A percentile compares a stretch with the other conserved stretches of the same genome.
These are phyloP conservation scores for Phaethon lepturus DNA, from an alignment of 2,113 vertebrate genomes.

Conservation along the genomic window DNA sequence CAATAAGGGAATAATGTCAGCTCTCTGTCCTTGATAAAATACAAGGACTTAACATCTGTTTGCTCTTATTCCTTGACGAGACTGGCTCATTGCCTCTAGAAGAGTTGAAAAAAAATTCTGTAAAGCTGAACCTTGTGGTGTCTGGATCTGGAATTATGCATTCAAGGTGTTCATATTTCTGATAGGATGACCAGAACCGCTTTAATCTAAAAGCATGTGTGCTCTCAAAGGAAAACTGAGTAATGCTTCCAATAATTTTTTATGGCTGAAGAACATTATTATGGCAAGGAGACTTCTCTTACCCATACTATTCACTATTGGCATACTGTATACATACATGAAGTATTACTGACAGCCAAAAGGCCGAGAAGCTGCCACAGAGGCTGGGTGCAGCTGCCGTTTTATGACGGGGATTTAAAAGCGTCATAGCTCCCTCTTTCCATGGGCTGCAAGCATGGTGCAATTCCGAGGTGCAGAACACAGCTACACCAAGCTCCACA, in stretches of 20 bases:
- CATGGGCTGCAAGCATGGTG: fast-evolving
- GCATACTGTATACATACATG: too few species aligned
- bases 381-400: neutral
- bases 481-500: fast-evolving
- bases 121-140: neutral
- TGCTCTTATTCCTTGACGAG: neutral
- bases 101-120: neutral
- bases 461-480: too few species aligned
- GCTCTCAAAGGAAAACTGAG: neutral
- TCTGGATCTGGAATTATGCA: neutral
- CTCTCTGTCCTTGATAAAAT: neutral
- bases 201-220: neutral
- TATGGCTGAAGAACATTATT: neutral
- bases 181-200: neutral
- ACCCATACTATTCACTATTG: neutral
- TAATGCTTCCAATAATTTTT: neutral
- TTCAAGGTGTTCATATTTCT: neutral
- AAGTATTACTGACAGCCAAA: neutral
- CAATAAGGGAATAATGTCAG: neutral
- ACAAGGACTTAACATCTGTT: neutral
- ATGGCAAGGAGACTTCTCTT: neutral
- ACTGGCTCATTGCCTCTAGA: neutral
- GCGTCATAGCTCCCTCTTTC: neutral
- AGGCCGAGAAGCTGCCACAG: neutral
- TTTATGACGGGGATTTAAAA: neutral